Evolutionary conservation across 2,888 invertebrate genomes (phyloP), one percentile per base, ranked within the genome.

Genomic region (Deilephila porcellus): DNA sequence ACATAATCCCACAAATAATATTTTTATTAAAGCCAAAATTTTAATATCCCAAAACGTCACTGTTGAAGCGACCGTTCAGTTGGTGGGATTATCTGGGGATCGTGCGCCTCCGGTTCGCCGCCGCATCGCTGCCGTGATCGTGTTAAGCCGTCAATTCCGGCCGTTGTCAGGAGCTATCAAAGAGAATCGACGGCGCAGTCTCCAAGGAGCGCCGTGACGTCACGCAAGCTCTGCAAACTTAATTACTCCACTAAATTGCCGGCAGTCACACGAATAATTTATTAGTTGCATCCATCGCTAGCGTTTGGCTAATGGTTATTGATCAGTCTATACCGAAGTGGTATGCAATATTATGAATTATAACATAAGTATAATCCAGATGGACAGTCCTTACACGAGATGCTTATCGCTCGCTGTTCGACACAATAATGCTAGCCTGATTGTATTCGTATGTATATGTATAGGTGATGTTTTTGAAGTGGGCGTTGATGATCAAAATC

Each of bases 141-240:
- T 8, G 63, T 63, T 63, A 34, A 62, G n/a, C 63, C 34, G 63
- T 63, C 63, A 63, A 63, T 63, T 63, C 63, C 63, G 63, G 34
- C 63, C 32, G 63, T 34, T 29, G 37, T 63, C 63, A 63, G n/a
- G 37, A 29, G 62, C n/a, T 34, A n/a, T 63, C 37, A 63, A 37
- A 63, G 63, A 34, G 5, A 62, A 29, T 32, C 17, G 29, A 63
- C 34, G 62, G 17, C 32, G 34, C 6, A 1, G n/a, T 63, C 37
- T 63, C 63, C 8, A 32, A 37, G n/a, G 63, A 34, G 34, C 32
- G 19, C 5, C n/a, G 56, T 19, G 56, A 56, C n/a, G 63, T 63
- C 17, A 63, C 32, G 63, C 34, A 19, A 37, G 63, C 63, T 32
- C 14, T 19, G 34, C 34, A 7, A n/a, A n/a, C 34, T 34, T 63